Conservation (phyloP, 2,888 invertebrate genomes). For the Lottia scabra region DNA sequence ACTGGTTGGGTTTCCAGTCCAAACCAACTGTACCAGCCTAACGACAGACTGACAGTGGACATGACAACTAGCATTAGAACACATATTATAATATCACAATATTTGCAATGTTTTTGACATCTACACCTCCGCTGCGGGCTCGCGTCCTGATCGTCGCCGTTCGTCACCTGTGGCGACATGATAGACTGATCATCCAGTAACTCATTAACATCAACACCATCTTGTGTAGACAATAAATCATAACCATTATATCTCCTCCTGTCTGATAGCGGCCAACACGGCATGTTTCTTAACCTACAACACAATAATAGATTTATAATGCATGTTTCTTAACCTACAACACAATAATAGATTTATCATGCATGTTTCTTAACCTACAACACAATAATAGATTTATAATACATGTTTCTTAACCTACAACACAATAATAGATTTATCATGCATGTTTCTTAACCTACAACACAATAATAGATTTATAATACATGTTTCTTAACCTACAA, state of each 20-base stretch:
- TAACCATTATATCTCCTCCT: background rate
- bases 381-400: no score
- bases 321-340: no score
- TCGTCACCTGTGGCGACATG: background rate
- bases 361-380: no score
- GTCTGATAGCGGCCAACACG: background rate
- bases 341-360: no score
- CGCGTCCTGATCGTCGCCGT: background rate
- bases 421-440: no score
- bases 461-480: no score
- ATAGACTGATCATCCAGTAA: background rate
- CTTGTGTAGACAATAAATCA: background rate
- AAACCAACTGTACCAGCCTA: slow-evolving; percentile 49
- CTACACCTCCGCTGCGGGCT: background rate
- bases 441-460: no score
- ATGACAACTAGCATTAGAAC: slow-evolving; percentile 32
- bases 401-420: no score
- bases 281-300: background rate
- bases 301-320: no score
- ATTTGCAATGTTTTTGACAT: background rate
- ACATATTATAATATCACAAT: slow-evolving; percentile 33
- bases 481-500: no score
- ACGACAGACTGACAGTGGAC: slow-evolving; percentile 31
- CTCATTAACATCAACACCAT: background rate
- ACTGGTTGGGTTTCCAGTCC: slow-evolving; percentile 44